Percentiles rank a stretch among this genome's conserved stretches.
Evolutionary conservation across 2,113 vertebrate species (phyloP).

Genomic region (Apus apus): DNA sequence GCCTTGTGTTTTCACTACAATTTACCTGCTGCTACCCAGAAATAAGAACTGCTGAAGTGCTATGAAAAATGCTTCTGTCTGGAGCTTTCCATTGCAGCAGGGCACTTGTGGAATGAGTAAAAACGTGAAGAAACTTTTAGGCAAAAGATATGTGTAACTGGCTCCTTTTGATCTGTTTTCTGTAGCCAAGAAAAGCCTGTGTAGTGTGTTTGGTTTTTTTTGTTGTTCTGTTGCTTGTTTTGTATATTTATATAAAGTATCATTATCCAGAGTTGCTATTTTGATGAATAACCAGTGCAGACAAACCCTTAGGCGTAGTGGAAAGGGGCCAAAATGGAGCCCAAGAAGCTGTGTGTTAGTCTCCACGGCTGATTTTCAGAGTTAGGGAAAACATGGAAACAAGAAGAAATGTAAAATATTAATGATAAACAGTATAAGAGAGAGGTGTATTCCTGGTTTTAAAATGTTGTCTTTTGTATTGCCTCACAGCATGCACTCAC

Average conservation of each 20-base stretch:
- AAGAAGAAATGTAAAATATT: not conserved
- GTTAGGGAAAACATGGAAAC: not conserved
- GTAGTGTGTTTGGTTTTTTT: not conserved
- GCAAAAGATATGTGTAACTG: not conserved
- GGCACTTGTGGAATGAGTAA: fast-evolving
- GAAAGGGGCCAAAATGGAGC: not conserved
- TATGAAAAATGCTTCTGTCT: not conserved
- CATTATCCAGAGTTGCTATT: not conserved
- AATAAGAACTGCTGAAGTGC: not conserved
- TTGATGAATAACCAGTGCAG: not conserved
- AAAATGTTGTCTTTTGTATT: not conserved
- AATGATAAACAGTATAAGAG: not conserved
- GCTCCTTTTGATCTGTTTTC: not conserved
- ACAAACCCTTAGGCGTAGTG: not conserved
- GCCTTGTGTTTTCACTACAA: not conserved
- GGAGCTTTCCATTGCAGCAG: not conserved
- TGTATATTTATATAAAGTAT: not conserved
- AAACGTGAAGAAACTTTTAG: not conserved
- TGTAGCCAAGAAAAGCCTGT: not conserved
- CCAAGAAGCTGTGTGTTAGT: not conserved
- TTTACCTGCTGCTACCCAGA: not conserved
- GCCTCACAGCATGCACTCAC: fast-evolving
- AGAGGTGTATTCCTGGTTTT: not conserved
- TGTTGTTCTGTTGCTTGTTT: not conserved
- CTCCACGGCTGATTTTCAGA: not conserved